Evolutionary conservation across 1,140 invertebrate genomes (phyloP).

Genomic region (Leucophenga varia): DNA sequence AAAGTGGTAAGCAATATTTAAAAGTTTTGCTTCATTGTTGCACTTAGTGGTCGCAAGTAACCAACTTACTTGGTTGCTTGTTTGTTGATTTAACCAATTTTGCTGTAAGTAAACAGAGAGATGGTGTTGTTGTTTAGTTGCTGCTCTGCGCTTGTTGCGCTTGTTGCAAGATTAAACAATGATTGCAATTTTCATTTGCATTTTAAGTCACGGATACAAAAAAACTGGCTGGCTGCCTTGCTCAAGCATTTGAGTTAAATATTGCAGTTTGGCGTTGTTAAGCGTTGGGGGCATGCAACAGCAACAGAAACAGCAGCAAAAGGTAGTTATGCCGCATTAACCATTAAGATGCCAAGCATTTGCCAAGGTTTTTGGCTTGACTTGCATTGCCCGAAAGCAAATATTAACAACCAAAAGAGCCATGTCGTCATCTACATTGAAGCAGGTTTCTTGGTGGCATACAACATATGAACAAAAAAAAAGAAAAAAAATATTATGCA

Average conservation of each 20-base stretch:
- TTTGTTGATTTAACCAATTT: too few species aligned
- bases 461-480: too few species aligned
- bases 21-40: too few species aligned
- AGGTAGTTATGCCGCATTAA: conserved; percentile 1
- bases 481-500: too few species aligned
- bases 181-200: conserved; percentile 54
- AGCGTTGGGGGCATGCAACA: neutral
- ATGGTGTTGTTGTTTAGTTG: conserved; percentile 1
- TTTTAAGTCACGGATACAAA: conserved; percentile 43
- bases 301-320: conserved; percentile 18
- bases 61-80: conserved; percentile 27
- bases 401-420: conserved; percentile 39
- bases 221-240: too few species aligned
- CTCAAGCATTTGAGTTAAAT: too few species aligned
- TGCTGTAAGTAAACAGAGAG: too few species aligned
- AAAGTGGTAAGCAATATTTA: too few species aligned
- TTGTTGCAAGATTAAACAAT: conserved; percentile 47
- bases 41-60: conserved; percentile 37
- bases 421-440: too few species aligned
- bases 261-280: too few species aligned
- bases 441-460: too few species aligned
- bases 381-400: neutral
- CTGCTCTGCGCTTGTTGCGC: conserved; percentile 17
- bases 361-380: conserved; percentile 4
- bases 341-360: conserved; percentile 15